Percentiles rank a stretch among this genome's conserved stretches.
Evolutionary conservation across 2,113 vertebrate genomes (phyloP).

Genomic region (Miniopterus natalensis): DNA sequence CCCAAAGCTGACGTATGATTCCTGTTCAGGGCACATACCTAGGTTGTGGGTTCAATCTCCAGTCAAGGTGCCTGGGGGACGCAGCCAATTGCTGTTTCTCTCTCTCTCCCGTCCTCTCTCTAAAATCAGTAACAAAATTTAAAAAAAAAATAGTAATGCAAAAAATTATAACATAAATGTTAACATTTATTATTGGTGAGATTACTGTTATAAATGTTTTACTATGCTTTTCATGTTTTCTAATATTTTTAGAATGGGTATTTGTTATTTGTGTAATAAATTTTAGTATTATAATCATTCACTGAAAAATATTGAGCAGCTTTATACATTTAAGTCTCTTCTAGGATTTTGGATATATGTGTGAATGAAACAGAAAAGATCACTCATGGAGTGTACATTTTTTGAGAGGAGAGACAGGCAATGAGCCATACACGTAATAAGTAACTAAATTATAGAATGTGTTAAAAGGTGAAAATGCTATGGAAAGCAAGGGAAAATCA

Average conservation of each 20-base stretch:
- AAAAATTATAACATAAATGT: background rate
- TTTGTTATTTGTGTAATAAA: background rate
- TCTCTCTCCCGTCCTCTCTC: background rate
- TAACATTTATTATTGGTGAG: background rate
- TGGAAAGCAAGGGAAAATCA: background rate
- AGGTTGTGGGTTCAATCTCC: background rate
- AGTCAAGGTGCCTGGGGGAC: background rate
- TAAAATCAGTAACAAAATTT: background rate
- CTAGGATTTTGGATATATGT: background rate
- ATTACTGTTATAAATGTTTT: background rate
- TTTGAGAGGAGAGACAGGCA: background rate
- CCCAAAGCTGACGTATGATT: background rate
- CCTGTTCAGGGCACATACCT: background rate
- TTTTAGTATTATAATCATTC: background rate
- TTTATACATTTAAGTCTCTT: background rate
- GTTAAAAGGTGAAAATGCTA: background rate
- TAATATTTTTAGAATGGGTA: background rate
- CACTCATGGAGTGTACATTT: background rate
- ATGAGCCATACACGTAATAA: background rate
- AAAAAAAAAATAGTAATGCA: background rate
- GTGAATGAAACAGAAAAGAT: background rate
- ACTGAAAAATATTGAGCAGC: slow-evolving; percentile 32
- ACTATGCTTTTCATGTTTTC: background rate
- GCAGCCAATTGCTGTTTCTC: background rate
- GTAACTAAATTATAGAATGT: background rate